Conservation (phyloP, 2,113 vertebrate genomes). For the Phrynocephalus versicolor region DNA sequence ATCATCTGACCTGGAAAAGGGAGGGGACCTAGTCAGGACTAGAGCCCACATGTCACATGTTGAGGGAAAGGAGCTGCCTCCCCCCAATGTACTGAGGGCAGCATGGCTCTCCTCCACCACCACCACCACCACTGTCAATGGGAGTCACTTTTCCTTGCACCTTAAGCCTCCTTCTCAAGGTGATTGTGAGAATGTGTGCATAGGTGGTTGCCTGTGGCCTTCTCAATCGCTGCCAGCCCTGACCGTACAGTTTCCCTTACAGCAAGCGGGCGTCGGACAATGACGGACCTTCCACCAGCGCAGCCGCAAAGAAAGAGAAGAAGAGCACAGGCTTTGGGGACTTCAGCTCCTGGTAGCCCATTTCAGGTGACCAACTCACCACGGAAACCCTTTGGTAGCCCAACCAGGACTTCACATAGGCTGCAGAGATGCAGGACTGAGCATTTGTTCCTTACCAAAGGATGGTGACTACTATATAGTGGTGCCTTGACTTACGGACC, state of each 20-base stretch:
- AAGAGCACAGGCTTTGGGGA: conserved; percentile 84
- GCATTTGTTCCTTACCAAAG: conserved; percentile 16
- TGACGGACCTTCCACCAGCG: conserved; percentile 84
- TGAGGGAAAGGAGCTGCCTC: no score
- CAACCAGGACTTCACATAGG: conserved; percentile 29
- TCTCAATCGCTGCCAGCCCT: not conserved
- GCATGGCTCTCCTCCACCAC: no score
- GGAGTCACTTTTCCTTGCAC: not conserved
- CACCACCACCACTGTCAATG: not conserved
- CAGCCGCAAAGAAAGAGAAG: conserved; percentile 83
- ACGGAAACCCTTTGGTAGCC: conserved; percentile 15
- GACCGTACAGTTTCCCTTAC: conserved; percentile 2
- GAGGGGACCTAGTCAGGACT: no score
- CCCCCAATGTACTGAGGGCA: no score
- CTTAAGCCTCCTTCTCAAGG: not conserved
- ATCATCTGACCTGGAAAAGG: not conserved
- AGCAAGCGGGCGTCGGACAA: conserved; percentile 85
- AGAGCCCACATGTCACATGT: no score
- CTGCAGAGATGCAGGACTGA: conserved; percentile 33
- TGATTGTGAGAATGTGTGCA: not conserved
- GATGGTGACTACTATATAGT: conserved; percentile 37
- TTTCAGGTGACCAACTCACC: conserved; percentile 1
- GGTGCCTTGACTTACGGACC: no score
- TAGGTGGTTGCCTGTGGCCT: not conserved
- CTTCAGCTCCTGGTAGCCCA: conserved; percentile 94